Base-by-base conservation (phyloP, 2,888 invertebrate species). In the Eledona agricola region DNA sequence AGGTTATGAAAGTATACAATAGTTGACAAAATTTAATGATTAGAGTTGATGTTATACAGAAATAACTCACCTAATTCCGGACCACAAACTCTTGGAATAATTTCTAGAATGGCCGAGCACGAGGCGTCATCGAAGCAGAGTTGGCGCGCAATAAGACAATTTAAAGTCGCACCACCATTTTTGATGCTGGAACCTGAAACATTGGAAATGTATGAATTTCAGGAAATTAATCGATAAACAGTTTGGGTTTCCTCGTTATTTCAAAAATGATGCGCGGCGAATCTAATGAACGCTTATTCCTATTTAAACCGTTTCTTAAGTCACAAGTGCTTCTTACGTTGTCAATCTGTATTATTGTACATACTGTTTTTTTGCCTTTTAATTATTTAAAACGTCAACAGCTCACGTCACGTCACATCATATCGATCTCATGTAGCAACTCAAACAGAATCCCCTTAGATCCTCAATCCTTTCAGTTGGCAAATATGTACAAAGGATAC, bases 111-210 rank as follows among this genome's bases (percentile, higher is more conserved):
- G 59, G 93, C 90, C 62, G 90, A 89, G 79, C 94, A 94, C 63
- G 92, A 90, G 55, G 90, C 85, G 79, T 94, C 92, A 73, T 93
- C 92, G 78, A 90, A 90, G 79, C 94, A 94, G 58, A 92, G 83
- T 77, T 93, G 90, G 64, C 93, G 84, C 45, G 93, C 93, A 73
- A 90, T 82, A 62, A 93, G 83, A 77, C 94, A 94, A 80, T 93
- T 93, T 71, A 93, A 80, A 74, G 92, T 91, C 60, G 90, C 89
- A 73, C 89, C 86, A 47, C 85, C 83, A 63, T 83, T 84, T 74
- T 90, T 90, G 68, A 89, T 83, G 70, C 89, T 89, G 62, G 90
- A 86, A 75, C 89, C 92, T 93, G 85, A 3, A 79, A 82, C 38
- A 42, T 40, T 38, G 16, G 10, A 32, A 59, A 50, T 49, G 35